These are phyloP conservation scores for Sardinella longiceps DNA, from an alignment of 2,797 vertebrate species.

Conservation along the genomic window DNA sequence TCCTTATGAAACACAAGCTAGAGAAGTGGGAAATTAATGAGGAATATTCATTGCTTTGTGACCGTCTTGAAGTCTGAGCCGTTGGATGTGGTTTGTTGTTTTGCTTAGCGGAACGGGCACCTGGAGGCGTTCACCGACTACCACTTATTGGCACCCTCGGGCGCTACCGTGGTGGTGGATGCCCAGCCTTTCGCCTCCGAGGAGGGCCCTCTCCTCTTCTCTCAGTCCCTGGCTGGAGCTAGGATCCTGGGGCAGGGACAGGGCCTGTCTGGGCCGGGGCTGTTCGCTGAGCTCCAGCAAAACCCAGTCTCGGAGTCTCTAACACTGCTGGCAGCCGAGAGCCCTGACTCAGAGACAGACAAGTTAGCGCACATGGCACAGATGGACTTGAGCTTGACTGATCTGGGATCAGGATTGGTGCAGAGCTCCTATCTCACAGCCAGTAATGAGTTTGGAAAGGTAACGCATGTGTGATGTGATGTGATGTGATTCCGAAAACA, in stretches of 20 bases:
- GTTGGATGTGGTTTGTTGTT: conserved; percentile 36
- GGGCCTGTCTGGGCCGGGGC: conserved; percentile 41
- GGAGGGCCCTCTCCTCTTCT: conserved; percentile 50
- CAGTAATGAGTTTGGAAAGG: conserved; percentile 59
- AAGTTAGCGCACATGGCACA: conserved; percentile 54
- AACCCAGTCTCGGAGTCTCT: conserved; percentile 50
- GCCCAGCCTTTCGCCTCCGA: conserved; percentile 60
- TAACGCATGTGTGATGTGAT: conserved; percentile 49
- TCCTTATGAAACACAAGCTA: background rate
- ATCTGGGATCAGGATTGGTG: conserved; percentile 39
- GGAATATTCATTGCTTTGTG: background rate
- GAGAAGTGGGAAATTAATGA: background rate
- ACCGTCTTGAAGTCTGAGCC: background rate
- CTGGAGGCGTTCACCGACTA: conserved; percentile 70
- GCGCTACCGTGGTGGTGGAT: conserved; percentile 40
- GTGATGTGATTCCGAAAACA: background rate
- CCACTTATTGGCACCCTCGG: conserved; percentile 53
- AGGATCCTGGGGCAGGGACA: conserved; percentile 54
- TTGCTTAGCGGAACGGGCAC: conserved; percentile 68
- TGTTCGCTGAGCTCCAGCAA: conserved; percentile 52
- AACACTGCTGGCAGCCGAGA: conserved; percentile 47
- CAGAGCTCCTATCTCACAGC: conserved; percentile 47
- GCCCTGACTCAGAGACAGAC: conserved; percentile 44
- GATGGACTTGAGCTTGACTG: conserved; percentile 46
- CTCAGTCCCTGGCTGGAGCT: conserved; percentile 60